phyloP scores from a whole-genome alignment of 2,888 invertebrate species.

The Hypomecis punctinalis region DNA sequence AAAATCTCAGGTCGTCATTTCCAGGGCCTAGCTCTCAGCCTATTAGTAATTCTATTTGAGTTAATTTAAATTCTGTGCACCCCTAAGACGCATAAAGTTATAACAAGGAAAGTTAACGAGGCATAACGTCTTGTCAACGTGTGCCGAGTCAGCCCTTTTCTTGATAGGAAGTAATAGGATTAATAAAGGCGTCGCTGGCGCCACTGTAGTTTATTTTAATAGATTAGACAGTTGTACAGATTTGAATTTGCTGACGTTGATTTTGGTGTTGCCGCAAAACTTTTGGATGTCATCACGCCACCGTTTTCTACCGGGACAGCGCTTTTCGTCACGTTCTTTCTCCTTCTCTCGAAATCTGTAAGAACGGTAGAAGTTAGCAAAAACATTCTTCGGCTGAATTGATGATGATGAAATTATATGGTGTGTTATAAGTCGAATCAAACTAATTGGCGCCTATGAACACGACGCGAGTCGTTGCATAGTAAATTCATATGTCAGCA shows the following conservation, averaged over 20 bases:
- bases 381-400: no score
- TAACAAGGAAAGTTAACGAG: constrained; percentile 80
- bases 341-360: no score
- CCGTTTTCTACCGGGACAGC: no score
- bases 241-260: background rate
- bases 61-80: constrained; percentile 71
- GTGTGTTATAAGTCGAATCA: no score
- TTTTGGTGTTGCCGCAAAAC: no score
- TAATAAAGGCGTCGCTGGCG: constrained; percentile 22
- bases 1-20: background rate
- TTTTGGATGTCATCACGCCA: no score
- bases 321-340: no score
- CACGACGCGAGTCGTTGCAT: no score
- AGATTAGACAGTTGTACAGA: constrained; percentile 2
- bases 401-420: no score
- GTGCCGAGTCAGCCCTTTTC: constrained; percentile 40
- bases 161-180: constrained; percentile 42
- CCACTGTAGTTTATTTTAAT: constrained; percentile 16
- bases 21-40: constrained; percentile 50
- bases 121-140: constrained; percentile 63
- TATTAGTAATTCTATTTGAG: constrained; percentile 61
- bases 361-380: no score
- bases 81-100: constrained; percentile 69
- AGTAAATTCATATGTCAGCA: no score
- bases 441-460: no score